Percentiles rank a stretch among this genome's conserved stretches.
phyloP scores from a whole-genome alignment of 2,113 vertebrate species.

The Oenanthe oenanthe region DNA sequence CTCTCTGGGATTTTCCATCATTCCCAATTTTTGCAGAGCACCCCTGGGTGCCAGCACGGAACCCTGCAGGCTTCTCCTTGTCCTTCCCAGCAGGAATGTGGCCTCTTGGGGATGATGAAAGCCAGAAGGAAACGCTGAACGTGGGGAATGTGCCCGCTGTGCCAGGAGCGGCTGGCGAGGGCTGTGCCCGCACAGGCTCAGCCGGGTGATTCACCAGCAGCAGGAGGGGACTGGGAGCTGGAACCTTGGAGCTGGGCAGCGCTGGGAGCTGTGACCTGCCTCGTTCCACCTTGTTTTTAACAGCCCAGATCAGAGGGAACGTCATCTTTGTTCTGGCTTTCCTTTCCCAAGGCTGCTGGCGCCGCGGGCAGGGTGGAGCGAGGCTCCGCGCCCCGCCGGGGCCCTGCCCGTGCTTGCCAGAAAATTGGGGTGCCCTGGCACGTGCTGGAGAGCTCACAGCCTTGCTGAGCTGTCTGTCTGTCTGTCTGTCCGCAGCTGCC shows the following conservation, averaged over 20 bases:
- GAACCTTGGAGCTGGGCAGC: constrained; percentile 1
- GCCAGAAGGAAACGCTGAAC: not conserved
- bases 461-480: not conserved
- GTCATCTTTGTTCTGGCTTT: constrained; percentile 41
- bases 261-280: not conserved
- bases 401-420: constrained; percentile 35
- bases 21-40: not conserved
- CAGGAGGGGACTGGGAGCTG: not conserved
- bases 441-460: not conserved
- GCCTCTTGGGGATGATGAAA: not conserved
- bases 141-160: not conserved
- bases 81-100: not conserved
- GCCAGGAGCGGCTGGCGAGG: not conserved
- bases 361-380: constrained; percentile 32
- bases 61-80: not conserved
- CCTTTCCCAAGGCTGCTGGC: constrained; percentile 38
- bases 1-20: rapidly evolving
- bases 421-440: not conserved
- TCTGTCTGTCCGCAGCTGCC: not conserved
- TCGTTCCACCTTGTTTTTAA: not conserved
- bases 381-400: not conserved
- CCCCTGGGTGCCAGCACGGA: rapidly evolving
- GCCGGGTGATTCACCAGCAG: constrained; percentile 51
- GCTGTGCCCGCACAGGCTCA: constrained; percentile 38
- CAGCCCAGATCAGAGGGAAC: not conserved